Base-by-base conservation (phyloP, 2,888 invertebrate species). In the Lymantria dispar region DNA sequence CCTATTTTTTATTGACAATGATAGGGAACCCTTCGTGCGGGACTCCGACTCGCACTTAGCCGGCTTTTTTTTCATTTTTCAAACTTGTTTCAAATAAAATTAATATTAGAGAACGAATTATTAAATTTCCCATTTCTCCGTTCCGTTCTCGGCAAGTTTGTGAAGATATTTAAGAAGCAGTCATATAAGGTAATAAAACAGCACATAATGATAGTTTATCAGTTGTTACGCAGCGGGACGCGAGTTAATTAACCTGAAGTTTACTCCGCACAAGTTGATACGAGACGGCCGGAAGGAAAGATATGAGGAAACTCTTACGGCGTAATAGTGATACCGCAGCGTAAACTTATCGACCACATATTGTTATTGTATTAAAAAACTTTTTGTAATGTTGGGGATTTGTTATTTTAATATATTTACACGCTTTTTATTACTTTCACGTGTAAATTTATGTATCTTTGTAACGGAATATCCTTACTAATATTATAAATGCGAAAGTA, bases 191-290 rank as follows among this genome's bases (percentile, higher is more conserved):
- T 57, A 71, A 67, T 68, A 72, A 68, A 68, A 66, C 53, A 51
- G 57, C 50, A 51, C 62, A 68, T 76, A 78, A 78, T 77, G 78
- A 73, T 68, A 80, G 76, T 78, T 81, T 74, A 78, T 76, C 76
- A 75, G 74, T 72, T 72, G 72, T 68, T 70, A 58, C 59, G 58
- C 59, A 66, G 54, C 59, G 60, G 69, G 71, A 69, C 71, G 76
- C 66, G 77, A 83, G 80, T 86, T 87, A 85, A 87, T 87, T 87
- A 87, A 84, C 78, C 72, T 75, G 75, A 82, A 87, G 76, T 83
- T 83, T 64, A 68, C 70, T 72, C 60, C 62, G 67, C 45, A 68
- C 68, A 77, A 79, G 76, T 79, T 75, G 71, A 60, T 68, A 60
- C 58, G 63, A 61, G 71, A 74, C 62, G 67, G 67, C 68, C 68